A percentile compares a stretch with the other conserved stretches of the same genome.
Conservation (phyloP, 2,113 vertebrate genomes). For the Megaleporinus macrocephalus region DNA sequence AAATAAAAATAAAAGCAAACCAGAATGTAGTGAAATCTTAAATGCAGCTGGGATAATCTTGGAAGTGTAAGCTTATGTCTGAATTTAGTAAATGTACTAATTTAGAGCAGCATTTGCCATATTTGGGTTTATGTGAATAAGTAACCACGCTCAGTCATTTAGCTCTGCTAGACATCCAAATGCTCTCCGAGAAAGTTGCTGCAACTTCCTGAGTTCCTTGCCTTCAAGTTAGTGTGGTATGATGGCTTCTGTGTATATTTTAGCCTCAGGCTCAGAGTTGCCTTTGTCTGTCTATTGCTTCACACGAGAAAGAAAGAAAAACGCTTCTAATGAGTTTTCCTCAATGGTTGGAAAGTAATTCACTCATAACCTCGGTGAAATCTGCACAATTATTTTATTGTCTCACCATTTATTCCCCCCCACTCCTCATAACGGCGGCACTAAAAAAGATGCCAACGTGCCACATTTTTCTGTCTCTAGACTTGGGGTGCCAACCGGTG, state of each 20-base stretch:
- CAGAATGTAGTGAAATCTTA: no score
- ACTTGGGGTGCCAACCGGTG: constrained; percentile 55
- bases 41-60: no score
- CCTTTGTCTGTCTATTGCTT: constrained; percentile 72
- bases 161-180: constrained; percentile 5
- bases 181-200: constrained; percentile 21
- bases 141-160: background rate
- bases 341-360: constrained; percentile 73
- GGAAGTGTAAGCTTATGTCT: no score
- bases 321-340: constrained; percentile 71
- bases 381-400: constrained; percentile 74
- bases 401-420: constrained; percentile 64
- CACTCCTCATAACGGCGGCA: constrained; percentile 60
- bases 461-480: constrained; percentile 62
- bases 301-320: constrained; percentile 49
- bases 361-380: constrained; percentile 62
- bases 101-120: background rate
- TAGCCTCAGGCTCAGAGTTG: constrained; percentile 65
- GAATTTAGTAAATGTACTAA: no score
- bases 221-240: constrained; percentile 34
- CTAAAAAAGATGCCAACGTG: constrained; percentile 70
- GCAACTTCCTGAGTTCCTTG: constrained; percentile 27
- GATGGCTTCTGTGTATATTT: constrained; percentile 63
- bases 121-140: background rate
- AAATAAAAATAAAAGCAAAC: no score